phyloP scores from a whole-genome alignment of 2,113 vertebrate genomes.

The Arvicanthis niloticus region DNA sequence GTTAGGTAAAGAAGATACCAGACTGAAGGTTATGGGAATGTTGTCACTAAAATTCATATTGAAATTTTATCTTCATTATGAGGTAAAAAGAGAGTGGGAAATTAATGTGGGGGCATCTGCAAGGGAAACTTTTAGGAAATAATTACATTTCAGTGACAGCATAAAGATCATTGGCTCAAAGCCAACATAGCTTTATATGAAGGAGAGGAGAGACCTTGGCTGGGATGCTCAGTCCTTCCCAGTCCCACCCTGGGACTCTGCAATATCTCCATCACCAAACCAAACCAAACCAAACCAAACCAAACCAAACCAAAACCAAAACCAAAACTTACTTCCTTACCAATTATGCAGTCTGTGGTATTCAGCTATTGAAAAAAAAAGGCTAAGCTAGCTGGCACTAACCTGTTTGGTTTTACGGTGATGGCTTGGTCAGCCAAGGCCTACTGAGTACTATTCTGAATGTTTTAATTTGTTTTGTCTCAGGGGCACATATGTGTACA shows the following conservation, averaged over 20 bases:
- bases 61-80: neutral
- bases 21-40: neutral
- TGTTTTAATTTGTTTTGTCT: neutral
- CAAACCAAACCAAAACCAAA: too few relatives aligned
- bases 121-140: neutral
- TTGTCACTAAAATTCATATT: neutral
- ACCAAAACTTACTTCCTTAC: neutral
- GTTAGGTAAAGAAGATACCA: neutral
- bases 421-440: neutral
- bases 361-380: neutral
- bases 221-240: neutral
- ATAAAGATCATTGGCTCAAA: neutral
- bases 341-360: neutral
- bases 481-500: neutral
- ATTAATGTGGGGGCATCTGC: neutral
- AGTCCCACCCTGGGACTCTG: too few relatives aligned
- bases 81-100: neutral
- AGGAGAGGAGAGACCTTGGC: neutral
- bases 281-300: too few relatives aligned
- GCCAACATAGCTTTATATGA: neutral
- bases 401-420: neutral
- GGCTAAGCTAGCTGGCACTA: neutral
- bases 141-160: neutral
- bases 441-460: neutral
- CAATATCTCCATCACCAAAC: neutral